Percentiles rank a stretch among this genome's conserved stretches.
phyloP scores from a whole-genome alignment of 2,113 vertebrate species.

The Mungos mungo region DNA sequence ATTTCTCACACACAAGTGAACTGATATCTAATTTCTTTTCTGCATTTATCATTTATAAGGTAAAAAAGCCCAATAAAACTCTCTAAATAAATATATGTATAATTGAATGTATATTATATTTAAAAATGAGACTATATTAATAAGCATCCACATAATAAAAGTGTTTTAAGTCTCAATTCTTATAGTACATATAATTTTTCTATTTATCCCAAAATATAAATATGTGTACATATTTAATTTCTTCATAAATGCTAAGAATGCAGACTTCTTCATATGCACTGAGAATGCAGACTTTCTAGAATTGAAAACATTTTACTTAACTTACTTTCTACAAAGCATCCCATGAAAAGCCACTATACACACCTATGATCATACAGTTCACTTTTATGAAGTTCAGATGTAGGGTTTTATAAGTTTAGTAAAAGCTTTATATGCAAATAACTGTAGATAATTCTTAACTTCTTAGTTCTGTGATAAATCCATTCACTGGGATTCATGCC shows the following conservation, averaged over 20 bases:
- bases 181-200: background rate
- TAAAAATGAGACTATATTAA: background rate
- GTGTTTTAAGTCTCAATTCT: background rate
- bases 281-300: background rate
- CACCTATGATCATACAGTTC: background rate
- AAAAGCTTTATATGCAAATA: background rate
- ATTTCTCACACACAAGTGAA: background rate
- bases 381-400: background rate
- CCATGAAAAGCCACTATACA: background rate
- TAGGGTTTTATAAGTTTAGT: background rate
- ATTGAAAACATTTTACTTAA: constrained; percentile 14
- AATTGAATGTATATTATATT: background rate
- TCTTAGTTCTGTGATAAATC: background rate
- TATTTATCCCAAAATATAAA: background rate
- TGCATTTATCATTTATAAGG: background rate
- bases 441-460: background rate
- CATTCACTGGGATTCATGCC: background rate
- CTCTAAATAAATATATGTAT: background rate
- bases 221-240: background rate
- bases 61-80: background rate
- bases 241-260: background rate
- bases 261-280: background rate
- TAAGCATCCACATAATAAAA: background rate
- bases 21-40: background rate
- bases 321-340: background rate